These are phyloP conservation scores for Hydrozoanthus gracilis DNA, from an alignment of 92 coral and sea anemone genomes.

Conservation along the genomic window DNA sequence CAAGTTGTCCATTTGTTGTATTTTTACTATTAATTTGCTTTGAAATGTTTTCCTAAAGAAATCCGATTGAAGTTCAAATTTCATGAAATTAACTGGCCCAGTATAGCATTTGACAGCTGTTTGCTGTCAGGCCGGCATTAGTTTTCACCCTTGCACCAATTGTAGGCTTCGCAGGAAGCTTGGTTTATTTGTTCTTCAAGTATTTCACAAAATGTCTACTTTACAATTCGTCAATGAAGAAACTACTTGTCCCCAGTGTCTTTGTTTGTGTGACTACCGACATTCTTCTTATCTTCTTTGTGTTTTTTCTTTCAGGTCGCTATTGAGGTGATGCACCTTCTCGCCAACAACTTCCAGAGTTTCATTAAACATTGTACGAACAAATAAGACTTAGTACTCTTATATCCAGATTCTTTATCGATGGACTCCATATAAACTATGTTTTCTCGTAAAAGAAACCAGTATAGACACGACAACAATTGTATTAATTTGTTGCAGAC, in stretches of 20 bases:
- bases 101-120: no score
- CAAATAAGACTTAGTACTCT: not conserved
- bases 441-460: not conserved
- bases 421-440: not conserved
- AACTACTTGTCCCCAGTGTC: no score
- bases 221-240: not conserved
- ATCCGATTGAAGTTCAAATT: no score
- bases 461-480: not conserved
- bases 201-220: not conserved
- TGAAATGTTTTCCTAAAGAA: no score
- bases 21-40: no score
- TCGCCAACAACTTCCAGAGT: not conserved
- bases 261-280: no score
- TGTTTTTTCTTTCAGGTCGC: slow-evolving; percentile 59
- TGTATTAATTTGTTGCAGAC: no score
- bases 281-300: not conserved
- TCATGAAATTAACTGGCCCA: no score
- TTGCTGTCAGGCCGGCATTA: no score
- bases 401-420: not conserved
- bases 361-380: slow-evolving; percentile 25
- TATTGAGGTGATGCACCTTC: slow-evolving; percentile 42
- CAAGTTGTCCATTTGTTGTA: no score
- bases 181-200: not conserved
- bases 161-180: not conserved
- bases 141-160: no score